Percentiles rank a stretch among this genome's conserved stretches.
Conservation (phyloP, 2,888 invertebrate genomes). For the Polylopha cassiicola region DNA sequence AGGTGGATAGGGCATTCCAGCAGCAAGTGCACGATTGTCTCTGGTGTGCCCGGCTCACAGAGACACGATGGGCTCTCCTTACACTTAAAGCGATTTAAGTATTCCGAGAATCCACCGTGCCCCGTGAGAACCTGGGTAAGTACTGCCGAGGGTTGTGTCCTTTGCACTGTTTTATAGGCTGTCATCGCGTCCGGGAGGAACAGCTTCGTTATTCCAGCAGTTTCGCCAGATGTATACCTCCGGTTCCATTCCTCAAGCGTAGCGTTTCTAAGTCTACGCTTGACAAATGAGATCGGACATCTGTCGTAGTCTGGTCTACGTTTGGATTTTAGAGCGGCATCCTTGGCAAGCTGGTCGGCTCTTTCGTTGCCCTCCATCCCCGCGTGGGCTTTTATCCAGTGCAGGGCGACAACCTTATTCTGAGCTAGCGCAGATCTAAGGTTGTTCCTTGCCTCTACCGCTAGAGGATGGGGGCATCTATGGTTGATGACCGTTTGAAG, state of each 20-base stretch:
- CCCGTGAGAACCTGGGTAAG: slow-evolving; percentile 3
- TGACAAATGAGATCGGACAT: not conserved
- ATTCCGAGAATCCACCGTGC: slow-evolving; percentile 10
- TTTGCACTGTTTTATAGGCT: not conserved
- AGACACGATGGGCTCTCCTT: slow-evolving; percentile 4
- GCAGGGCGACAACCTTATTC: no score
- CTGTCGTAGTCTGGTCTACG: not conserved
- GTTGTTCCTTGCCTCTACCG: no score
- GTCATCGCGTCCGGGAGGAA: not conserved
- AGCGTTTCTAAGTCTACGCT: not conserved
- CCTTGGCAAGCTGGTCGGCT: not conserved
- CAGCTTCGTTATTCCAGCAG: not conserved
- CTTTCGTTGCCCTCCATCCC: not conserved
- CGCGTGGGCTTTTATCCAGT: slow-evolving; percentile 1
- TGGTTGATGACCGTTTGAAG: no score
- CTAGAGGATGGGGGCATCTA: no score
- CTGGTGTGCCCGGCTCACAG: not conserved
- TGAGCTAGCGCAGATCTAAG: no score
- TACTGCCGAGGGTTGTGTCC: not conserved
- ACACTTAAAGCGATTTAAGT: slow-evolving; percentile 5
- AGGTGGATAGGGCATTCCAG: not conserved
- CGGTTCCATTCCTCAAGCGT: not conserved
- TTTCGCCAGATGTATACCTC: not conserved
- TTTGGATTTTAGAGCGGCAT: not conserved
- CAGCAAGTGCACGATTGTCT: not conserved